phyloP scores from a whole-genome alignment of 2,113 vertebrate species.

The Catharus fuscescens region DNA sequence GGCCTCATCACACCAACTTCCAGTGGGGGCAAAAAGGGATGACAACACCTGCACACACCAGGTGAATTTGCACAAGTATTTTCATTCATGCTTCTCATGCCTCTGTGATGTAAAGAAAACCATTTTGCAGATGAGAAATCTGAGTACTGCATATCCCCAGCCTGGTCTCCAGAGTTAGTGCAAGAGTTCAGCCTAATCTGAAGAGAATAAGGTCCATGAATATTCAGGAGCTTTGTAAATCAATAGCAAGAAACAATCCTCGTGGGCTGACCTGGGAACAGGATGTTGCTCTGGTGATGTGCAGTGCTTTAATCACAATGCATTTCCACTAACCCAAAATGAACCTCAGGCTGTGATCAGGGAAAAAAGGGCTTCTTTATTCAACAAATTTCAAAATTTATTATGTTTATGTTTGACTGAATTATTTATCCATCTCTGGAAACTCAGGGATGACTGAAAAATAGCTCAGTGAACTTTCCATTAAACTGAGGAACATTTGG shows the following conservation, averaged over 20 bases:
- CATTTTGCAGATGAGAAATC: neutral
- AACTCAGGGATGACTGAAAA: neutral
- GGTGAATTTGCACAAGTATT: neutral
- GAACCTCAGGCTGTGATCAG: neutral
- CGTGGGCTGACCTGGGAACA: neutral
- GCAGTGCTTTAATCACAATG: neutral
- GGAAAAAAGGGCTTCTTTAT: neutral
- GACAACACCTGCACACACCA: neutral
- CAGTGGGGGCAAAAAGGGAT: neutral
- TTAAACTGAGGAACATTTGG: neutral
- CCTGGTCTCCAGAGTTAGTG: neutral
- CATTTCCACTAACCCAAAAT: neutral
- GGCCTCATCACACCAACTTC: neutral
- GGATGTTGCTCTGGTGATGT: neutral
- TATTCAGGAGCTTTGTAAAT: neutral
- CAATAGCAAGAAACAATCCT: neutral
- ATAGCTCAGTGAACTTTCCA: neutral
- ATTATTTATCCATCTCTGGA: slow-evolving; percentile 21
- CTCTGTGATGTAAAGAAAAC: neutral
- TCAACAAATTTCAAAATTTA: neutral
- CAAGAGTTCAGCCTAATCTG: neutral
- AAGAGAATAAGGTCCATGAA: neutral
- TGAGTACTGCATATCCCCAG: neutral
- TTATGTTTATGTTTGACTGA: neutral
- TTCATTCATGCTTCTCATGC: neutral